phyloP scores from a whole-genome alignment of 1,140 invertebrate species.

The Reticulitermes speratus region DNA sequence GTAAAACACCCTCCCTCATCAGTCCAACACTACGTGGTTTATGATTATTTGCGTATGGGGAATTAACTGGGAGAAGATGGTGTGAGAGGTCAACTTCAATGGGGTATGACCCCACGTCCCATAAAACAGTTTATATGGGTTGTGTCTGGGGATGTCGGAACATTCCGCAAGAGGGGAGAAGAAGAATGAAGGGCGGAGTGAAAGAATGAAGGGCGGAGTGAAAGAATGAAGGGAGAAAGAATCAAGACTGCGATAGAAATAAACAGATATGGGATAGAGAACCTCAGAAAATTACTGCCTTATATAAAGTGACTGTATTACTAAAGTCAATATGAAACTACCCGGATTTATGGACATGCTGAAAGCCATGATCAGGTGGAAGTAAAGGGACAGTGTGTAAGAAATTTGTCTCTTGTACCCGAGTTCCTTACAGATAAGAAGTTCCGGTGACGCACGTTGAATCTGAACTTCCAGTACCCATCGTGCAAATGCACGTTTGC shows the following conservation, averaged over 20 bases:
- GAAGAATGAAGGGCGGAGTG: background rate
- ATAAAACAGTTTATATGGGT: background rate
- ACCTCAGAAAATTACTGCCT: slow-evolving; percentile 11
- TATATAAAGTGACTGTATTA: background rate
- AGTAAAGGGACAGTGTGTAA: no score
- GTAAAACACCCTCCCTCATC: background rate
- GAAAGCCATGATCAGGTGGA: no score
- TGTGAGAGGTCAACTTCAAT: background rate
- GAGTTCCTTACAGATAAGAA: no score
- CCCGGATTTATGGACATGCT: no score
- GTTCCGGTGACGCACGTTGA: no score
- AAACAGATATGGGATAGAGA: background rate
- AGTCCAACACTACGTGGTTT: background rate
- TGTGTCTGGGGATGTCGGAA: background rate
- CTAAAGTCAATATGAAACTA: background rate
- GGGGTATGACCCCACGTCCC: background rate
- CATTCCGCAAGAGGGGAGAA: background rate
- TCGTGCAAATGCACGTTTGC: no score
- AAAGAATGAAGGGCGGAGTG: background rate
- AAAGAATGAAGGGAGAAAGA: background rate
- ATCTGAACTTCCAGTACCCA: no score
- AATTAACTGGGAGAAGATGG: slow-evolving; percentile 22
- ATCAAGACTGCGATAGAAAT: background rate
- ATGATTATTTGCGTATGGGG: slow-evolving; percentile 26
- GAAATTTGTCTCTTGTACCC: no score